phyloP scores from a whole-genome alignment of 2,888 invertebrate genomes.

The Mystacides longicornis region DNA sequence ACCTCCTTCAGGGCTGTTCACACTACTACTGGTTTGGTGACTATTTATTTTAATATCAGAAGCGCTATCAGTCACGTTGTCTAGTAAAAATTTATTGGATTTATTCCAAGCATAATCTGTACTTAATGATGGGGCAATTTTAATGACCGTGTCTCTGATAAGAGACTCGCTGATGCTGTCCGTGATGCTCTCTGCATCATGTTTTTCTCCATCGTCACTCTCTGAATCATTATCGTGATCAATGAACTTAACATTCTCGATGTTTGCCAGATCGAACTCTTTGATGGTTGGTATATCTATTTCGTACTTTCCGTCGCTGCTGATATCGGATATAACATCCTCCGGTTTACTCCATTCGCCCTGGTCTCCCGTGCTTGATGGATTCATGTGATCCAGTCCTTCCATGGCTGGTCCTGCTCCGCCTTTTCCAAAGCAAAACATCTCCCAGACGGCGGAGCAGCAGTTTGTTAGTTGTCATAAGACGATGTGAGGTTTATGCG shows the following conservation, averaged over 20 bases:
- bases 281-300: constrained; percentile 22
- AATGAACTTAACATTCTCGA: constrained; percentile 23
- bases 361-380: constrained; percentile 30
- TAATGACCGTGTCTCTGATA: constrained; percentile 33
- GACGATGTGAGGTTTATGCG: constrained; percentile 19
- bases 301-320: constrained; percentile 26
- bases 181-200: constrained; percentile 13
- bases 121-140: constrained; percentile 34
- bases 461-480: constrained; percentile 25
- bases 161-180: constrained; percentile 24
- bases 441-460: constrained; percentile 24
- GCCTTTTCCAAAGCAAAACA: constrained; percentile 25
- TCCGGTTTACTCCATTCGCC: constrained; percentile 8
- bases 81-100: constrained; percentile 33
- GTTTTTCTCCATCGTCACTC: not conserved
- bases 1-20: constrained; percentile 41
- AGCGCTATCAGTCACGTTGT: constrained; percentile 23
- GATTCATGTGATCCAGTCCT: constrained; percentile 27
- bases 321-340: constrained; percentile 22
- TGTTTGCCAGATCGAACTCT: constrained; percentile 20
- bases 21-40: constrained; percentile 40
- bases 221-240: constrained; percentile 24
- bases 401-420: constrained; percentile 18
- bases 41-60: constrained; percentile 35
- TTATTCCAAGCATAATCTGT: constrained; percentile 28